Evolutionary conservation across 2,888 invertebrate genomes (phyloP), one percentile per base, ranked within the genome.

Genomic region (Chironomus riparius): DNA sequence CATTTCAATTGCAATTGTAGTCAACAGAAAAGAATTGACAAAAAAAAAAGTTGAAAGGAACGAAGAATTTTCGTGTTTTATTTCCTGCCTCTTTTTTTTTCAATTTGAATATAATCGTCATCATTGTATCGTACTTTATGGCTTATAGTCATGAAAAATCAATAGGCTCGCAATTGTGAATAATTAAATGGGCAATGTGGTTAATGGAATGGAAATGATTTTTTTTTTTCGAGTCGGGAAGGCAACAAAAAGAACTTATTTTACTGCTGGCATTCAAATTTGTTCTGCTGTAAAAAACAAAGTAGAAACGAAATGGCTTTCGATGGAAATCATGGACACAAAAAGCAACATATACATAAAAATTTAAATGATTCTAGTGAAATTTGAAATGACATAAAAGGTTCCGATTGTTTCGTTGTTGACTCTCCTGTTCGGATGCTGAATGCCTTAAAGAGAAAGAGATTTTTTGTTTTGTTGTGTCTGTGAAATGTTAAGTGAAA

Each of bases 121-220:
- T 38, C 38, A 56, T 56, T 56, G 56, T n/a, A n/a, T n/a, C n/a
- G n/a, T 56, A 56, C 15, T 56, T 56, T 56, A 56, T 56, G 18
- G 56, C 56, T 18, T 56, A 56, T 7, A 15, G 18, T 15, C 56
- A 56, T 65, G 65, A 73, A 74, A 38, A 74, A 74, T 74, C 74
- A 74, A 74, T 74, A 74, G 12, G 7, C 22, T 68, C 47, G 68
- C 47, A 74, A 68, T 47, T 47, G 48, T 74, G 28, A 74, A 74
- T 74, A 74, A 74, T 74, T 74, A 68, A 74, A 68, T 22, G 10
- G 22, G 7, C 18, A 61, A 65, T 38, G 65, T 62, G 62, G 65
- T 61, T 28, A 74, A 65, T 74, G 65, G 68, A 74, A 22, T 65
- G 74, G 48, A 74, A 74, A 62, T 74, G 47, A 65, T 74, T 74